Evolutionary conservation across 2,797 vertebrate species (phyloP).

Genomic region (Galagoides demidoff): DNA sequence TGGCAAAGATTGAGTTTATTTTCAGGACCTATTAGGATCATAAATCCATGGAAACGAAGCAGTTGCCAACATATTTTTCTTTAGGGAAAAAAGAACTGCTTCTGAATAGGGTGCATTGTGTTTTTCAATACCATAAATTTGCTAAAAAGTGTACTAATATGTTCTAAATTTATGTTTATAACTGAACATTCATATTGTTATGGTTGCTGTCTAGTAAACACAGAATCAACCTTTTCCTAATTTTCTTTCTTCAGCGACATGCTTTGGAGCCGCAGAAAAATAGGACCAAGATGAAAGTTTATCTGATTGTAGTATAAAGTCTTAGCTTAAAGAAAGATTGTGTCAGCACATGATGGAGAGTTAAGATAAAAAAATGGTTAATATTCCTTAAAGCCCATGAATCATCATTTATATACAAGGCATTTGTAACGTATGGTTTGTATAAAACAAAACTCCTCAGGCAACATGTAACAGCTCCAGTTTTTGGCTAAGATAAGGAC

Average conservation of each 20-base stretch:
- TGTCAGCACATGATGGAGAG: not conserved
- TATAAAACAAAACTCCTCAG: not conserved
- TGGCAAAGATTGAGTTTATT: slow-evolving; percentile 71
- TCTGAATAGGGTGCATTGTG: slow-evolving; percentile 19
- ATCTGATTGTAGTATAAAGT: not conserved
- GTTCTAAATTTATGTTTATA: slow-evolving; percentile 8
- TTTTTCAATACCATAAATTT: slow-evolving; percentile 55
- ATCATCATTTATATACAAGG: not conserved
- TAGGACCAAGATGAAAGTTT: not conserved
- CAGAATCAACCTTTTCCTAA: slow-evolving; percentile 6
- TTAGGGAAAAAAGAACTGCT: slow-evolving; percentile 56
- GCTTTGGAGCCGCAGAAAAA: slow-evolving; percentile 23
- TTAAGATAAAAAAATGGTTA: slow-evolving; percentile 8
- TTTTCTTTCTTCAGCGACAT: slow-evolving; percentile 31
- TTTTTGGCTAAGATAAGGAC: not conserved
- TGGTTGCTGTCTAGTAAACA: slow-evolving; percentile 24
- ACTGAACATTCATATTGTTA: slow-evolving; percentile 21
- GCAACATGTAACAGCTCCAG: not conserved
- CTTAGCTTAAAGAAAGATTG: not conserved
- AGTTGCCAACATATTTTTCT: slow-evolving; percentile 58
- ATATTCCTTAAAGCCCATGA: not conserved
- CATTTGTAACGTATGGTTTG: not conserved
- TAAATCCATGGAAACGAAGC: slow-evolving; percentile 73
- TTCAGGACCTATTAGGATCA: slow-evolving; percentile 69
- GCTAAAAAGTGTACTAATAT: not conserved